Evolutionary conservation across 2,113 vertebrate genomes (phyloP).

Genomic region (Boulengeromyrus knoepffleri): DNA sequence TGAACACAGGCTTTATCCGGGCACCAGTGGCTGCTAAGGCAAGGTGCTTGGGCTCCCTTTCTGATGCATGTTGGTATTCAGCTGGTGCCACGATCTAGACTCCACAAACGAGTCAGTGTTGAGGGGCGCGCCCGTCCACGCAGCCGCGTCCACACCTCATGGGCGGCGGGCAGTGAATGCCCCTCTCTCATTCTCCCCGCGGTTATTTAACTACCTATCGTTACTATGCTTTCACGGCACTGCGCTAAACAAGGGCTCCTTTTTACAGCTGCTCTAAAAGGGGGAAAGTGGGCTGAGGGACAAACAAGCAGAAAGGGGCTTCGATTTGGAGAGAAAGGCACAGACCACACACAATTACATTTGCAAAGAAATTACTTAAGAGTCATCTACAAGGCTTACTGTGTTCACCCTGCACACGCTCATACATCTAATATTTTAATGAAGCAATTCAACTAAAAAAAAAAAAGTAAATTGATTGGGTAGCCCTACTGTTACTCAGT

Average conservation of each 20-base stretch:
- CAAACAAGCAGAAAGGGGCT: background rate
- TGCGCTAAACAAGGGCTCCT: background rate
- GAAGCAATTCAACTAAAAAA: background rate
- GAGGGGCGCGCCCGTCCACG: background rate
- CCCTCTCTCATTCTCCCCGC: background rate
- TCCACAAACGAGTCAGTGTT: slow-evolving; percentile 2
- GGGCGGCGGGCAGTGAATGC: background rate
- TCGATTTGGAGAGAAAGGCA: background rate
- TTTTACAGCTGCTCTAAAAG: background rate
- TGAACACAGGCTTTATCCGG: background rate
- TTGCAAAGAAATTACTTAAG: background rate
- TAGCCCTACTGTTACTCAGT: background rate
- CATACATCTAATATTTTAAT: background rate
- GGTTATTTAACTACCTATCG: background rate
- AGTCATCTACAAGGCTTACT: background rate
- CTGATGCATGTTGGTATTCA: background rate
- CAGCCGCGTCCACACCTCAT: background rate
- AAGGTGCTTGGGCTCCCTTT: background rate
- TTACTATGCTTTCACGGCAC: background rate
- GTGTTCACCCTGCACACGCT: background rate
- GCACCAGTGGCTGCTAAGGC: background rate
- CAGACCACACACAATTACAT: background rate
- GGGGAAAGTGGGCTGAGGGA: background rate
- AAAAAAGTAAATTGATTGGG: background rate
- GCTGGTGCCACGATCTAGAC: background rate